Base-by-base conservation (phyloP, 1,140 invertebrate genomes). In the Brachionus sp. region DNA sequence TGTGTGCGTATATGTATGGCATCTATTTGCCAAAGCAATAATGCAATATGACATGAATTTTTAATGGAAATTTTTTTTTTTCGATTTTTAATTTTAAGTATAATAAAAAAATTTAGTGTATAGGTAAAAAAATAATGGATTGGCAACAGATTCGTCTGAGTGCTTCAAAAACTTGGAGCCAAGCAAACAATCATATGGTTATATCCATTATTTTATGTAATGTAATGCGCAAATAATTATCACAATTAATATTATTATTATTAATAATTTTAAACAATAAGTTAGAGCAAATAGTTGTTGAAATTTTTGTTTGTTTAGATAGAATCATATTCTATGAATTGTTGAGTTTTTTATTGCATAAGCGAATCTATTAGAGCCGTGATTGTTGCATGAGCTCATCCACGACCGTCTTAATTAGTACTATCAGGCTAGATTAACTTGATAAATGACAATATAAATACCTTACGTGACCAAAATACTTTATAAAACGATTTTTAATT, bases 361-460 rank as follows among this genome's bases (percentile, higher is more conserved):
- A 29, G 29, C 29, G 29, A 29, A 29, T 29, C 29, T n/a, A 19
- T 9, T 23, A 25, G 5, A 16, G 16, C 50, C 16, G 50, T 57
- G 50, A 29, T 29, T 29, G n/a, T 57, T 57, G 50, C 50, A 57
- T 57, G 50, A 57, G 50, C 50, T 19, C 50, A 19, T n/a, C 16
- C 50, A 57, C 50, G 50, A 23, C 50, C 29, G 29, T 29, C 50
- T 57, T 57, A 57, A 57, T 57, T 57, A 57, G 50, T 19, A 57
- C 7, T 57, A 57, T 25, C 50, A 57, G 50, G 50, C 64, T 35
- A 66, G 33, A 66, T 66, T 66, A 33, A 37, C 33, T 66, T 66
- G 64, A 66, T 66, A 66, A 66, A 66, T 66, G 64, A 66, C 64
- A 66, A 33, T 66, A 12, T 66, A 66, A 66, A 66, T 33, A n/a